Evolutionary conservation across 2,888 invertebrate genomes (phyloP), one percentile per base, ranked within the genome.

Genomic region (Nebria salina): DNA sequence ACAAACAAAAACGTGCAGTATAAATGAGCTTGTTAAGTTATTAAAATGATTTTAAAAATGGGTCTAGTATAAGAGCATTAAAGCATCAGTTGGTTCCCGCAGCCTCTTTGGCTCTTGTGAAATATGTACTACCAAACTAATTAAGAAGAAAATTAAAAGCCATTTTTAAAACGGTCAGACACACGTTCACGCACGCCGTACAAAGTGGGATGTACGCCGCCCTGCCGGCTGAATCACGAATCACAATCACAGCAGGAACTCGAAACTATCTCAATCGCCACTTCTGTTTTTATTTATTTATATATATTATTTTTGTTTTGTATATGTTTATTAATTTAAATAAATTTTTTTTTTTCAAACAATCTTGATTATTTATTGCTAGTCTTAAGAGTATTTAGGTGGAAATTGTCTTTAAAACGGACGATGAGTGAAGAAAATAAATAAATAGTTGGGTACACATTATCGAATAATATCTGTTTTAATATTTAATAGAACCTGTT

Each of bases 401-500:
- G 20, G 20, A 20, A 20, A 20, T 20, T 20, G 20, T 20, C 20
- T 20, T 20, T 20, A 34, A 34, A 5, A 34, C 1, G 34, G 0
- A 34, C 0, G 34, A 34, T 34, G 5, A 34, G 4, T 34, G 20
- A 73, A 41, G 20, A 84, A 84, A 85, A 85, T 86, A 86, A 86
- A 86, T 86, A 85, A 85, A 85, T 75, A 84, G 84, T 85, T 82
- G 84, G 84, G 84, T 85, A 84, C 85, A 86, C 85, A 85, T 85
- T 86, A 86, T 85, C 86, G 86, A 86, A 86, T 87, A 86, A 87
- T 87, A 86, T 86, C 86, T 85, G 85, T 85, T 20, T 87, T 87
- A 87, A 87, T 87, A 87, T 87, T 87, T 86, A 87, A 87, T 86
- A 86, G 85, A 87, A 87, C 87, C 87, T 86, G 88, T 88, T 87